Base-by-base conservation (phyloP, 2,888 invertebrate species). In the Acleris cristana region DNA sequence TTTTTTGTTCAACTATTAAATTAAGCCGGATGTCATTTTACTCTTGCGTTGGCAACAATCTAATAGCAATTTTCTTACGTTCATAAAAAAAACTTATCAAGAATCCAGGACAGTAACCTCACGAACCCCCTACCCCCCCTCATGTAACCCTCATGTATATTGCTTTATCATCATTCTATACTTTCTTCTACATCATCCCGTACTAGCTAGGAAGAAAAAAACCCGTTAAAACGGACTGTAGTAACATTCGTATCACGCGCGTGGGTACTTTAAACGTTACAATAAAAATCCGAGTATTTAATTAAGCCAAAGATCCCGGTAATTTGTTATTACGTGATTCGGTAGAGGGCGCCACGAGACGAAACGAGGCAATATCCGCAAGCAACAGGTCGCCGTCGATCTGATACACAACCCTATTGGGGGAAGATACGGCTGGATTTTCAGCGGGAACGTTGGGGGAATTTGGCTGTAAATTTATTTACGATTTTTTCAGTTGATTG, bases 291-390 rank as follows among this genome's bases (percentile, higher is more conserved):
- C 67, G 65, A 68, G 84, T 83, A 85, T 88, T 88, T 90, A 91
- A 90, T 90, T 90, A 90, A 52, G 84, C 74, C 72, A 71, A 82
- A 81, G 80, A 82, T 80, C 75, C 80, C 83, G 81, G 88, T 90
- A 90, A 91, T 90, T 90, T 89, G 66, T 66, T 66, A 66, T 66
- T 66, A 85, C 84, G 87, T 85, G 82, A 88, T 89, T 87, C 85
- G 81, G 75, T 79, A 83, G 84, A 84, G 87, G 84, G 85, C 80
- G 80, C 81, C 74, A 70, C 76, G 72, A 34, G 34, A 85, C 87
- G 87, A 85, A 85, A 87, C 79, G 82, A 72, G 75, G 86, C 82
- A 86, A 89, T 91, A 88, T 92, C 92, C 91, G 90, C 83, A 64
- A 77, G 89, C 90, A 90, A 90, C 90, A 90, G 89, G 90, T 89